Evolutionary conservation across 2,888 invertebrate species (phyloP), one percentile per base, ranked within the genome.

Genomic region (Cantharis rustica): DNA sequence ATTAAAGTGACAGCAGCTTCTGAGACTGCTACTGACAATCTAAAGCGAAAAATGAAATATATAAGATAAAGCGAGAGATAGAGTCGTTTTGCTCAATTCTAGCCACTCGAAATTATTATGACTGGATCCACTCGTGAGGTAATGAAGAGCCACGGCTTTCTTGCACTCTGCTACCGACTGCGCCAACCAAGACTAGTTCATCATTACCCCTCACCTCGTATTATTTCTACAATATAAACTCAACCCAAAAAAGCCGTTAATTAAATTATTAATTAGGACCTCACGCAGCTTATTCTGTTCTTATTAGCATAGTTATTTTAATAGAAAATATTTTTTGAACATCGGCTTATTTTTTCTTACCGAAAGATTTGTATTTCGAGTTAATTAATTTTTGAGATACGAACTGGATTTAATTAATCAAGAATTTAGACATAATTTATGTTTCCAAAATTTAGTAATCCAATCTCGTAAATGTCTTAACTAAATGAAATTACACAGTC

Each of bases 21-120:
- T 79, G 76, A 75, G 76, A 70, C 77, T 77, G 79, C 81, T 81
- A 80, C 79, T 78, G 79, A 79, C 76, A 72, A 71, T 74, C 73
- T 69, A 73, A 75, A 72, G 73, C 69, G 78, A 78, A 75, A 77
- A 75, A 71, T 70, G 70, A 73, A 73, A 76, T 75, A 76, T 75
- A 72, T 75, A 72, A 78, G 81, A 81, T 81, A 79, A 79, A 79
- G 79, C 78, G 75, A 75, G 74, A 79, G 84, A 84, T 83, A 83
- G 81, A 83, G 83, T 81, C 82, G 81, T 84, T 23, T 83, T 26
- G 66, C 69, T 72, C 79, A 80, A 80, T 82, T 81, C 77, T 76
- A 80, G 79, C 80, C 79, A 80, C 79, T 80, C 81, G 81, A 83
- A 83, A 84, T 83, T 82, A 84, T 83, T 83, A 84, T 81, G 82